Evolutionary conservation across 2,888 invertebrate genomes (phyloP).

Genomic region (Cabera pusaria): DNA sequence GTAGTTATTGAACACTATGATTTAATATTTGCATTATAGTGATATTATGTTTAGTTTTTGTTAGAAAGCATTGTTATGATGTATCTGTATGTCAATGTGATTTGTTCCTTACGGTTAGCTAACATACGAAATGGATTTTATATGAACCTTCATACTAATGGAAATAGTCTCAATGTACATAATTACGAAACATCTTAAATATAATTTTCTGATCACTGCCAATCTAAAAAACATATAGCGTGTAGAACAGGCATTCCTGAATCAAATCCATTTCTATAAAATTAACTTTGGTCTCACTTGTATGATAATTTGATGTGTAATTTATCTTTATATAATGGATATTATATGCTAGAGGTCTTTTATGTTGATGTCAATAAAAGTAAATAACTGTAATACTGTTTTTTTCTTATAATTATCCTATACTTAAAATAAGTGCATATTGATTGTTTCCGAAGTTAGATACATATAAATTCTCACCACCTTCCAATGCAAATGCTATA

Average conservation of each 20-base stretch:
- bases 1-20: conserved; percentile 56
- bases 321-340: conserved; percentile 72
- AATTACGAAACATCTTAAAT: conserved; percentile 30
- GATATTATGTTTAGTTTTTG: conserved; percentile 68
- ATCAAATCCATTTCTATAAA: conserved; percentile 64
- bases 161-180: conserved; percentile 32
- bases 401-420: conserved; percentile 43
- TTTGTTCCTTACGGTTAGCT: conserved; percentile 69
- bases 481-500: too few species aligned
- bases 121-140: conserved; percentile 56
- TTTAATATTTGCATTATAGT: conserved; percentile 68
- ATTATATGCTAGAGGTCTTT: conserved; percentile 74
- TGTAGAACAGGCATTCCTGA: conserved; percentile 62
- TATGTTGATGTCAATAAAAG: conserved; percentile 78
- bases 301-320: conserved; percentile 76
- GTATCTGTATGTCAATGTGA: conserved; percentile 59
- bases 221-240: conserved; percentile 52
- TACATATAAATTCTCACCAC: too few species aligned
- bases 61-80: conserved; percentile 59
- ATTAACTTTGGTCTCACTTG: conserved; percentile 75
- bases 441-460: too few species aligned
- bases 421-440: too few species aligned
- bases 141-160: conserved; percentile 32
- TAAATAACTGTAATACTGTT: conserved; percentile 50
- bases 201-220: conserved; percentile 66